A percentile compares a stretch with the other conserved stretches of the same genome.
These are phyloP conservation scores for Pandemis cinnamomeana DNA, from an alignment of 2,888 invertebrate species.

Conservation along the genomic window DNA sequence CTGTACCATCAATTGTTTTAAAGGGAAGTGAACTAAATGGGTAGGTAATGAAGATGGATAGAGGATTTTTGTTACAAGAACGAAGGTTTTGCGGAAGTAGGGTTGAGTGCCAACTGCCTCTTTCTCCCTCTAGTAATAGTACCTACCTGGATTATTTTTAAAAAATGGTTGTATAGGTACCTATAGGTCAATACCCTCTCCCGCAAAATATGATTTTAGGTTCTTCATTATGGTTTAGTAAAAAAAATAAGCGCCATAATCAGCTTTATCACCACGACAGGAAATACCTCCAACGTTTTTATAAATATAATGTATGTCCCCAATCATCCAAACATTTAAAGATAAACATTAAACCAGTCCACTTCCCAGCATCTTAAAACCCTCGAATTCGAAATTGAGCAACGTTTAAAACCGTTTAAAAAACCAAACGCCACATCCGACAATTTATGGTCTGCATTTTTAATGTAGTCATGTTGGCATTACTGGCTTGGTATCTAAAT, in stretches of 20 bases:
- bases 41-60: constrained; percentile 23
- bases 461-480: constrained; percentile 43
- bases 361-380: constrained; percentile 29
- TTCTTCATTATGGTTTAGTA: background rate
- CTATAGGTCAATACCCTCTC: background rate
- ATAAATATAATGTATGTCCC: constrained; percentile 10
- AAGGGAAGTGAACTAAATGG: constrained; percentile 12
- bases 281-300: background rate
- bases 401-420: constrained; percentile 35
- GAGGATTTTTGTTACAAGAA: background rate
- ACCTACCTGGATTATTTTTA: background rate
- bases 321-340: constrained; percentile 15
- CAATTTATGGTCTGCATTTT: constrained; percentile 46
- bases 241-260: background rate
- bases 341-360: constrained; percentile 7
- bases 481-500: constrained; percentile 41
- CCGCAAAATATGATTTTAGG: background rate
- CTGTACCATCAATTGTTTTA: constrained; percentile 17
- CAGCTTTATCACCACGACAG: background rate
- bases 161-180: background rate
- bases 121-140: too few species aligned
- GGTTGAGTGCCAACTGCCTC: too few species aligned
- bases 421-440: constrained; percentile 40
- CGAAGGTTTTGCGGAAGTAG: background rate
- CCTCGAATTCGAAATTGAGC: constrained; percentile 28